Evolutionary conservation across 2,797 vertebrate species (phyloP).

Genomic region (Chlorospingus semifuscus): DNA sequence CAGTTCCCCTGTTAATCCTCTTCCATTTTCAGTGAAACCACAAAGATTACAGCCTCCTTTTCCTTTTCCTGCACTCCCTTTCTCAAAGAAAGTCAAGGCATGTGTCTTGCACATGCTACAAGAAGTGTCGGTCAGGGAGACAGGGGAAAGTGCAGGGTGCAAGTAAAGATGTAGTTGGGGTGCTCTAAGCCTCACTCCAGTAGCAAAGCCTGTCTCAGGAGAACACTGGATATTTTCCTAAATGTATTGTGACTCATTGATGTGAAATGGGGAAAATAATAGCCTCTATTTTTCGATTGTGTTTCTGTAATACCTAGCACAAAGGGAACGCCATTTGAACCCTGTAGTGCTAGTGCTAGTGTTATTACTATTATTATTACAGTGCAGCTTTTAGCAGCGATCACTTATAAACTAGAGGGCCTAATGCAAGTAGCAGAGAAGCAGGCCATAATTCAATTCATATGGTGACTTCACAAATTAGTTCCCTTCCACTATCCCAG

Average conservation of each 20-base stretch:
- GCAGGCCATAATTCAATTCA: neutral
- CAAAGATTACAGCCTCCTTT: neutral
- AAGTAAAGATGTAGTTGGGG: neutral
- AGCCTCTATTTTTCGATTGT: neutral
- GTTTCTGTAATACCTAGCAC: neutral
- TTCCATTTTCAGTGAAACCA: neutral
- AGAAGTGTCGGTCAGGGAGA: neutral
- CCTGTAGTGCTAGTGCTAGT: neutral
- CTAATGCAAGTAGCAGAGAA: neutral
- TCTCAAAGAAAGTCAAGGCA: neutral
- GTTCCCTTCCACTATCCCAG: neutral
- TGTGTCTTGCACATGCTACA: fast-evolving
- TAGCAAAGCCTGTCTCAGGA: neutral
- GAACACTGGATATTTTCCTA: neutral
- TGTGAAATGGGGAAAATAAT: neutral
- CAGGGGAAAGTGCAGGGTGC: neutral
- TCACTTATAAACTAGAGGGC: neutral
- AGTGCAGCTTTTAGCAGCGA: neutral
- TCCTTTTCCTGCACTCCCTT: neutral
- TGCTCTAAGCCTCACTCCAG: neutral
- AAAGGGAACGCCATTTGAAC: neutral
- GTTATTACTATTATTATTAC: neutral
- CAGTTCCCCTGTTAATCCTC: neutral
- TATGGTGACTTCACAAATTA: neutral
- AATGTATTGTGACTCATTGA: neutral